Evolutionary conservation across 1,140 invertebrate genomes (phyloP).

Genomic region (Bombus waltoni): DNA sequence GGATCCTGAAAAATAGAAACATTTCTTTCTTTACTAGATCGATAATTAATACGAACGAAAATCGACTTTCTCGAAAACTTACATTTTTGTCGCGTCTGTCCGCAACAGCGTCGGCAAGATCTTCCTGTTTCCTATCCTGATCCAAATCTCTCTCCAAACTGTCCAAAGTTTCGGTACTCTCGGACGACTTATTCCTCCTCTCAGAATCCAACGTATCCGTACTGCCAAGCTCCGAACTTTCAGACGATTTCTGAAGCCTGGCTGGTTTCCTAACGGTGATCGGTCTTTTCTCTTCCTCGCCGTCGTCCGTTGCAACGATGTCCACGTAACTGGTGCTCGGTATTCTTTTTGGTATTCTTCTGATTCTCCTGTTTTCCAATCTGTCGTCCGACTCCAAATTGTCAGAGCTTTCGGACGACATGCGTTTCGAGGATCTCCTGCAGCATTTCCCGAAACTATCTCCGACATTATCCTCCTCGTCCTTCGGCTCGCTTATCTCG

Average conservation of each 20-base stretch:
- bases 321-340: conserved; percentile 73
- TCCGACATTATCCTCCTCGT: conserved; percentile 30
- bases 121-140: conserved; percentile 74
- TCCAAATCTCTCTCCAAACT: conserved; percentile 80
- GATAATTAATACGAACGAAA: conserved; percentile 50
- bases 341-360: conserved; percentile 71
- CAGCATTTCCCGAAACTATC: conserved; percentile 33
- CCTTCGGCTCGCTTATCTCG: conserved; percentile 54
- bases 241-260: conserved; percentile 79
- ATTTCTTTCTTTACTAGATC: not conserved
- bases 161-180: conserved; percentile 80
- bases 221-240: conserved; percentile 80
- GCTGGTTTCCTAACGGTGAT: conserved; percentile 63
- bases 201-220: conserved; percentile 80
- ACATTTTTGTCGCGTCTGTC: conserved; percentile 77
- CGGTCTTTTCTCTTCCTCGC: conserved; percentile 61
- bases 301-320: conserved; percentile 52
- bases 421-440: conserved; percentile 60
- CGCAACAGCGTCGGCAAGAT: conserved; percentile 66
- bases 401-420: conserved; percentile 78
- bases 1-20: conserved; percentile 67
- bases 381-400: conserved; percentile 76
- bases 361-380: conserved; percentile 67
- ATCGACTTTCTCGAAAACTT: conserved; percentile 29
- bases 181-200: conserved; percentile 78